Evolutionary conservation across 2,113 vertebrate genomes (phyloP).

Genomic region (Terrapene triunguis): DNA sequence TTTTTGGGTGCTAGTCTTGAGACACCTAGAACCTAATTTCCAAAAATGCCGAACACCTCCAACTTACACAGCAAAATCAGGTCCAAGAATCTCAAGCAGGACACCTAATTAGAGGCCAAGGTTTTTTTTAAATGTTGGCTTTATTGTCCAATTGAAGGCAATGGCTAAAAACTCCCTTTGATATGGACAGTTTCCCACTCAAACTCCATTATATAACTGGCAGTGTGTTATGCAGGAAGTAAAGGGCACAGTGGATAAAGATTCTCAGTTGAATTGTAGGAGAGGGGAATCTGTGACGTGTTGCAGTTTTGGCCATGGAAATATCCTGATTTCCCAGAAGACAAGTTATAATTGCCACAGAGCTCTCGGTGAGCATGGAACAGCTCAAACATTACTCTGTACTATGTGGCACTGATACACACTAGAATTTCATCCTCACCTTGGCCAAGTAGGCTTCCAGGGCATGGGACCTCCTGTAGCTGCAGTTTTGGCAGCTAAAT

Average conservation of each 20-base stretch:
- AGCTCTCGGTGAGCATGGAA: background rate
- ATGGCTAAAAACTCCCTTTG: background rate
- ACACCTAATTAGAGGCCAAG: background rate
- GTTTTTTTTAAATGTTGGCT: background rate
- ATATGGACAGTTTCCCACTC: background rate
- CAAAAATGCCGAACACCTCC: background rate
- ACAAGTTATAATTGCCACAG: background rate
- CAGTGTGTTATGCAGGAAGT: no score
- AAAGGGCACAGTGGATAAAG: no score
- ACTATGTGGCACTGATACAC: slow-evolving; percentile 70
- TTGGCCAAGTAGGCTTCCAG: background rate
- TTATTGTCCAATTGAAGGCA: background rate
- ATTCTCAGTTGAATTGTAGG: background rate
- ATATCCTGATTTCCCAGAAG: background rate
- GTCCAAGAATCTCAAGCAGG: background rate
- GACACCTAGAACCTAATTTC: background rate
- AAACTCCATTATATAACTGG: background rate
- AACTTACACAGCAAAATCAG: background rate
- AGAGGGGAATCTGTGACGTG: background rate
- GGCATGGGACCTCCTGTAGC: background rate
- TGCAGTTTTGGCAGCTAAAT: background rate
- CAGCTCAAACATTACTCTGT: background rate
- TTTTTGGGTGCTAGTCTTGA: no score
- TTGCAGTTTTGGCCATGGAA: background rate
- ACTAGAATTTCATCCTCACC: slow-evolving; percentile 17